These are phyloP conservation scores for Colistium nudipinnis DNA, from an alignment of 2,113 vertebrate genomes.

Conservation along the genomic window DNA sequence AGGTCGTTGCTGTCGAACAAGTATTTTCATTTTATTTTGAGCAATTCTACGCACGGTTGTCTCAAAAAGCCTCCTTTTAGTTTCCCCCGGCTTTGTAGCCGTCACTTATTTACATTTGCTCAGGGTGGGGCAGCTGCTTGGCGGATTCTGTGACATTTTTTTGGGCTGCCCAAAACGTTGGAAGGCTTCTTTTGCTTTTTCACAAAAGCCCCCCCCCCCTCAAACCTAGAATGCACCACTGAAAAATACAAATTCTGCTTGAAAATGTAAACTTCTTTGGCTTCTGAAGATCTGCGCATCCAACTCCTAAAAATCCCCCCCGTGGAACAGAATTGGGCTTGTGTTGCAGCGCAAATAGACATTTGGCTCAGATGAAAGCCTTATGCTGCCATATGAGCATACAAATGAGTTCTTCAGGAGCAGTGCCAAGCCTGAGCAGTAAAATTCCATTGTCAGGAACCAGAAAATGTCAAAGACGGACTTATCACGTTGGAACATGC, in stretches of 20 bases:
- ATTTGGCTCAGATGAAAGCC: conserved; percentile 7
- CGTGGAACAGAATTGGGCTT: too few species aligned
- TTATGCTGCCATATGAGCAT: conserved; percentile 2
- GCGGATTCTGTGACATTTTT: too few species aligned
- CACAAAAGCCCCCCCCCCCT: too few species aligned
- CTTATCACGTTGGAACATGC: background rate
- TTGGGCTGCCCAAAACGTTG: too few species aligned
- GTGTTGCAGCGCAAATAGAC: too few species aligned
- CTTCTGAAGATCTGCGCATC: too few species aligned
- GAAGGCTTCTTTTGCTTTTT: too few species aligned
- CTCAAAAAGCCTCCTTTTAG: background rate
- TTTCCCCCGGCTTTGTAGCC: background rate
- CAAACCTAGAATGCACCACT: too few species aligned
- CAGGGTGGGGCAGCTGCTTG: background rate
- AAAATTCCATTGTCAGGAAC: background rate
- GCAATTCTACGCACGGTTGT: background rate
- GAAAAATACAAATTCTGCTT: too few species aligned
- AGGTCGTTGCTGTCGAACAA: too few species aligned
- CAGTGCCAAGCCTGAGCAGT: background rate
- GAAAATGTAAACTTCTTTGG: too few species aligned
- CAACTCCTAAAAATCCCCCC: too few species aligned
- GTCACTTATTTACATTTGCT: background rate
- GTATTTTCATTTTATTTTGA: background rate
- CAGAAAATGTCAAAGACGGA: conserved; percentile 13
- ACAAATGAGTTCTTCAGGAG: conserved; percentile 5